Conservation (phyloP, 2,797 vertebrate genomes). For the Pseudochirops corinnae region DNA sequence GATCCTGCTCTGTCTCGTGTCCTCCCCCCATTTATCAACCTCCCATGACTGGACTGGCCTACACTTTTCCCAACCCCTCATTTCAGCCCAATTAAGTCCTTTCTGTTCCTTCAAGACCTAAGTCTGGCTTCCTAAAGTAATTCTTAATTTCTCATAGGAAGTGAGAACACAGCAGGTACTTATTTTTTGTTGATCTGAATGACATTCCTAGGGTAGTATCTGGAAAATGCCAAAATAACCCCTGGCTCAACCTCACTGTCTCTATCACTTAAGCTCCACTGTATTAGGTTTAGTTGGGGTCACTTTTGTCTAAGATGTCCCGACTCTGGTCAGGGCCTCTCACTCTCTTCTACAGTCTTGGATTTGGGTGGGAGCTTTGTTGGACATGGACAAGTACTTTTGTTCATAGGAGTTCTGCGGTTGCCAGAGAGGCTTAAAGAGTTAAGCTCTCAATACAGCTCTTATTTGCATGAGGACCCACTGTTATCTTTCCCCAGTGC, state of each 20-base stretch:
- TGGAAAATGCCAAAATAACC: conserved; percentile 36
- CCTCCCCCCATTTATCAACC: background rate
- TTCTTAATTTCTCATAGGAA: background rate
- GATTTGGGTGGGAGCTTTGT: background rate
- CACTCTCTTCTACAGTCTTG: conserved; percentile 21
- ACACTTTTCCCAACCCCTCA: background rate
- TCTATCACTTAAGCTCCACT: conserved; percentile 33
- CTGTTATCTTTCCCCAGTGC: background rate
- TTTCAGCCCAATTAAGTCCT: background rate
- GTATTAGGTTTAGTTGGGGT: conserved; percentile 43
- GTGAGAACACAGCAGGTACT: background rate
- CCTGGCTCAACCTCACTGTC: conserved; percentile 28
- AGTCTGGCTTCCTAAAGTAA: background rate
- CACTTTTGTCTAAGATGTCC: background rate
- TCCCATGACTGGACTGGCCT: background rate
- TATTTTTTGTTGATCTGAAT: background rate
- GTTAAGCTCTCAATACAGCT: conserved; percentile 22
- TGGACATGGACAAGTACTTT: conserved; percentile 17
- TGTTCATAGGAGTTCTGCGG: background rate
- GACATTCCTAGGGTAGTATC: conserved; percentile 40
- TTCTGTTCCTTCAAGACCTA: background rate
- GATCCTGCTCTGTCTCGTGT: background rate
- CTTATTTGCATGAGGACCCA: background rate
- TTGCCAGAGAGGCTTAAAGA: background rate
- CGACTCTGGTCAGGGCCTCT: background rate